These are phyloP conservation scores for Scaptodrosophila latifasciaeformis DNA, from an alignment of 2,888 invertebrate species.

Conservation along the genomic window DNA sequence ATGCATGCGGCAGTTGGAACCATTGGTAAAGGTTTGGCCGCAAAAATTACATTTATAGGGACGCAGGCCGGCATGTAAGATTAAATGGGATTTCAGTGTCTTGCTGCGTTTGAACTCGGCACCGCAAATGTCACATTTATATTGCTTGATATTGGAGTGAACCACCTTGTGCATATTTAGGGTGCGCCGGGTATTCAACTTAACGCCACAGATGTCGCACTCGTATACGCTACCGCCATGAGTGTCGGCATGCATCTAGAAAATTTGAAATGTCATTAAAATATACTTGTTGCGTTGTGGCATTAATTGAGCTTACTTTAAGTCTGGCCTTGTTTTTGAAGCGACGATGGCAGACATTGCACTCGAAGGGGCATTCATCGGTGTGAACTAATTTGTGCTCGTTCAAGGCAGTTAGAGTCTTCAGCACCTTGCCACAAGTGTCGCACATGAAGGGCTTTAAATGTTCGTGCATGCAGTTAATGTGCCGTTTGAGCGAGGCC, in stretches of 20 bases:
- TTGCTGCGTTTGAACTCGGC: constrained; percentile 74
- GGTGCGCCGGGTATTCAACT: constrained; percentile 75
- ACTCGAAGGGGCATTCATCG: constrained; percentile 75
- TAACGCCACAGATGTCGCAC: constrained; percentile 74
- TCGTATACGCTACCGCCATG: constrained; percentile 74
- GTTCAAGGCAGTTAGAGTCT: constrained; percentile 75
- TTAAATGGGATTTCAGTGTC: constrained; percentile 73
- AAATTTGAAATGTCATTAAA: neutral
- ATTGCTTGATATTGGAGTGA: constrained; percentile 71
- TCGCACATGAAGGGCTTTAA: constrained; percentile 76
- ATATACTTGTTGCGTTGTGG: no score
- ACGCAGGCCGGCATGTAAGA: constrained; percentile 73
- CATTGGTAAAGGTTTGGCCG: constrained; percentile 73
- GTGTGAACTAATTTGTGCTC: constrained; percentile 76
- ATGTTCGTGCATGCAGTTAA: constrained; percentile 69
- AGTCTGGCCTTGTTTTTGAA: constrained; percentile 73
- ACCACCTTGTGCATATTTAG: constrained; percentile 75
- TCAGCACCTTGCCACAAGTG: constrained; percentile 75
- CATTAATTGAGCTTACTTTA: constrained; percentile 61
- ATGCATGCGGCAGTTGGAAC: constrained; percentile 74
- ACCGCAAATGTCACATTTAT: constrained; percentile 72
- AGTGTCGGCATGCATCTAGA: constrained; percentile 74
- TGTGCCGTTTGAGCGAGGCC: constrained; percentile 55
- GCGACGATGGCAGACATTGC: constrained; percentile 72
- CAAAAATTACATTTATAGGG: constrained; percentile 75